Base-by-base conservation (phyloP, 2,797 vertebrate genomes). In the Chloroceryle amazona region DNA sequence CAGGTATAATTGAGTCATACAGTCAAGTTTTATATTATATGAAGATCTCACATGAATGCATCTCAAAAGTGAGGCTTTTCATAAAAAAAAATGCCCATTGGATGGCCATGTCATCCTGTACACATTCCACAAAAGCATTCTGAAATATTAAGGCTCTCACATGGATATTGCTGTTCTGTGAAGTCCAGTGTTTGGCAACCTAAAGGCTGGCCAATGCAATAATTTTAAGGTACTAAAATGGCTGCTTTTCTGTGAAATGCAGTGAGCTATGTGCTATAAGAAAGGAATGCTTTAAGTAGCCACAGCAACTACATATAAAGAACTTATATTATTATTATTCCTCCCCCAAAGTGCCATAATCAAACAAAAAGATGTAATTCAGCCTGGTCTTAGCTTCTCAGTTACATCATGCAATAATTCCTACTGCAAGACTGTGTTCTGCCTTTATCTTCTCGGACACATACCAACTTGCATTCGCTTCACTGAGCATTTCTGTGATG, bases 401-500 rank as follows among this genome's bases (percentile, higher is more conserved):
- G 33, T 9, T 83, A 14, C 23, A 75, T 20, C 33, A 72, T 26
- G 11, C 33, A 85, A 75, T 62, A 20, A 74, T 51, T 85, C 44
- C 37, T 47, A 25, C 15, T 73, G 37, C 70, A 91, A 90, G 58
- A 44, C 46, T 65, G 23, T 68, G 57, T 83, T 66, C 31, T 25
- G 21, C 16, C 33, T 15, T 44, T 85, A 33, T 76, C 74, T 61
- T 10, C 35, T 79, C 46, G 89, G 83, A 80, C 66, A 98, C 98
- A 97, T 98, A 99, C 99, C 98, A 51, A 99, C 98, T 98, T 98
- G 98, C 99, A 99, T 99, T 97, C 96, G 97, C 81, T 99, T 99
- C 88, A 97, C 98, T 73, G 98, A 97, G 65, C 99, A 99, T 96
- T 94, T 99, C 97, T 98, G 98, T 65, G 98, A 41, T 18, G 71